phyloP scores from a whole-genome alignment of 2,888 invertebrate species.

The Campaea margaritaria region DNA sequence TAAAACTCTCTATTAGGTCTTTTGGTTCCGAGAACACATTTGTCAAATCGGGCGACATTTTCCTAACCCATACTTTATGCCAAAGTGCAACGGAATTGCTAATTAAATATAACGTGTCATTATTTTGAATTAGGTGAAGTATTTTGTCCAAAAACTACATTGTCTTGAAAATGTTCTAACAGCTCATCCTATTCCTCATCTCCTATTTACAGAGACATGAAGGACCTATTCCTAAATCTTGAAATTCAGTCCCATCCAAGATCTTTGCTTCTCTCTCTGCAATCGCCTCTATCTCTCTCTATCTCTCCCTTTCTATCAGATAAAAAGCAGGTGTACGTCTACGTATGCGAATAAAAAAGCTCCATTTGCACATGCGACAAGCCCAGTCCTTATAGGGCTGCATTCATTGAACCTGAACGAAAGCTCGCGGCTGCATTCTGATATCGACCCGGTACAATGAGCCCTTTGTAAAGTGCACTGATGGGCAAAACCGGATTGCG shows the following conservation, averaged over 20 bases:
- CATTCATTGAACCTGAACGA: conserved; percentile 47
- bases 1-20: conserved; percentile 23
- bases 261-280: neutral
- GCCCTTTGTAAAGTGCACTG: conserved; percentile 25
- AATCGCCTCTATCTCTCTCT: neutral
- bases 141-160: no score
- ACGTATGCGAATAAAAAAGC: conserved; percentile 27
- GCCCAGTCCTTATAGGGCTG: conserved; percentile 36
- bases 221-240: no score
- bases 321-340: conserved; percentile 4
- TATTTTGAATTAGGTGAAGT: no score
- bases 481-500: conserved; percentile 33
- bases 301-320: conserved; percentile 1
- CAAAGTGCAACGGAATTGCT: neutral
- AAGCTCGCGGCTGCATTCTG: conserved; percentile 50
- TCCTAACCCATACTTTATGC: conserved; percentile 1
- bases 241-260: no score
- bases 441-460: conserved; percentile 48
- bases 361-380: conserved; percentile 20
- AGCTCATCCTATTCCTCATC: no score
- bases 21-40: conserved; percentile 19
- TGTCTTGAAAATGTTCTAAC: no score
- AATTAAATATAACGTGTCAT: neutral
- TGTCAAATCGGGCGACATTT: conserved; percentile 12
- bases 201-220: no score